Conservation (phyloP, 2,888 invertebrate species). For the Acleris cristana region DNA sequence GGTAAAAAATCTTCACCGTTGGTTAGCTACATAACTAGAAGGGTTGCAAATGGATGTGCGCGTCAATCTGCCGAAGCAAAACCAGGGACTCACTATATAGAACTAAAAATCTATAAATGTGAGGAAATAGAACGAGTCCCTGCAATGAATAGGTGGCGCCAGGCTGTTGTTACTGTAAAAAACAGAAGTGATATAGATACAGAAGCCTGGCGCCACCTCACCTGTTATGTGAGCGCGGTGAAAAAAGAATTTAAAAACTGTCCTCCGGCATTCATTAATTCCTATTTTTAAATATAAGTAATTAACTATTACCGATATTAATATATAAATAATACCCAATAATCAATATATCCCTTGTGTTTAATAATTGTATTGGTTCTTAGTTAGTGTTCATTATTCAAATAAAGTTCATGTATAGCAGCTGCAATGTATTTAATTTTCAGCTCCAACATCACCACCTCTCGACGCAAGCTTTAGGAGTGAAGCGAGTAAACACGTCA, state of each 20-base stretch:
- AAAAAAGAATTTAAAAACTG: not conserved
- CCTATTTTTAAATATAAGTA: not conserved
- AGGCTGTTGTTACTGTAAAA: conserved; percentile 2
- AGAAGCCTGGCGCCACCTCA: not conserved
- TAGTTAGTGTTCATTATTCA: too few relatives aligned
- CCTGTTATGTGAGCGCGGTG: too few relatives aligned
- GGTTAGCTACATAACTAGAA: not conserved
- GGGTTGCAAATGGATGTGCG: conserved; percentile 1
- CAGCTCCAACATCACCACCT: not conserved
- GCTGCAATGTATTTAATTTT: too few relatives aligned
- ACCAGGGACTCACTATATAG: conserved; percentile 2
- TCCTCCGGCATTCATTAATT: conserved; percentile 3
- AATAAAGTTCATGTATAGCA: too few relatives aligned
- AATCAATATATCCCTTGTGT: too few relatives aligned
- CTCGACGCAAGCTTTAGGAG: too few relatives aligned
- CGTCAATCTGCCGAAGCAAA: not conserved
- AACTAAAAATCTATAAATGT: conserved; percentile 2
- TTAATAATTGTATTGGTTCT: too few relatives aligned
- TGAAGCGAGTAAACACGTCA: not conserved
- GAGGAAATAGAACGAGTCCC: conserved; percentile 2
- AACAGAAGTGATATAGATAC: not conserved
- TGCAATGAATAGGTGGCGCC: conserved; percentile 1
- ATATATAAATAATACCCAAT: too few relatives aligned
- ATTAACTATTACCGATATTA: too few relatives aligned
- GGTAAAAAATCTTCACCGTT: too few relatives aligned